Evolutionary conservation across 2,113 vertebrate species (phyloP).

Genomic region (Pelvicachromis taeniatus): DNA sequence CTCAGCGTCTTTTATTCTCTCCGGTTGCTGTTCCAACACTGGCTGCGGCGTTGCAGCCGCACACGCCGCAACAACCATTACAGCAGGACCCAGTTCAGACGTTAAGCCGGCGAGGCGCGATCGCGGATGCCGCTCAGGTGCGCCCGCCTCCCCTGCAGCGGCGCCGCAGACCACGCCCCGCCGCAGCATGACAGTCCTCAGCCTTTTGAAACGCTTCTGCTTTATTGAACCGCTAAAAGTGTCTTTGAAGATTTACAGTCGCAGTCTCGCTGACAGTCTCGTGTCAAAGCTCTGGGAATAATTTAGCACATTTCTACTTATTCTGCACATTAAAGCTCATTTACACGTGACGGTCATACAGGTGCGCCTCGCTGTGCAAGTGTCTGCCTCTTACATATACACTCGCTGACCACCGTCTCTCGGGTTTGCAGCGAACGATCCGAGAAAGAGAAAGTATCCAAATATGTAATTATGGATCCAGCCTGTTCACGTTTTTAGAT

Average conservation of each 20-base stretch:
- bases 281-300: conserved; percentile 8
- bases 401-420: not conserved
- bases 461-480: not conserved
- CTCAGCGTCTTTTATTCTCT: no score
- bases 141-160: no score
- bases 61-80: no score
- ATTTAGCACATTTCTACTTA: no score
- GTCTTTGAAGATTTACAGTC: conserved; percentile 39
- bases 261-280: not conserved
- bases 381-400: not conserved
- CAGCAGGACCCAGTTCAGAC: no score
- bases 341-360: not conserved
- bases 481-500: not conserved
- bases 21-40: no score
- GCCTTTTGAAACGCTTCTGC: conserved; percentile 15
- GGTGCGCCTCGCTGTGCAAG: not conserved
- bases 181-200: not conserved
- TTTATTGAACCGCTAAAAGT: not conserved
- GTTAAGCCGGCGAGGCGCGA: no score
- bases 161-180: no score
- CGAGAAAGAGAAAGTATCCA: not conserved
- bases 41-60: no score
- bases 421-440: not conserved
- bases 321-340: no score
- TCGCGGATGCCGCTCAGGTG: no score